Base-by-base conservation (phyloP, 2,888 invertebrate genomes). In the Halocaridina rubra region DNA sequence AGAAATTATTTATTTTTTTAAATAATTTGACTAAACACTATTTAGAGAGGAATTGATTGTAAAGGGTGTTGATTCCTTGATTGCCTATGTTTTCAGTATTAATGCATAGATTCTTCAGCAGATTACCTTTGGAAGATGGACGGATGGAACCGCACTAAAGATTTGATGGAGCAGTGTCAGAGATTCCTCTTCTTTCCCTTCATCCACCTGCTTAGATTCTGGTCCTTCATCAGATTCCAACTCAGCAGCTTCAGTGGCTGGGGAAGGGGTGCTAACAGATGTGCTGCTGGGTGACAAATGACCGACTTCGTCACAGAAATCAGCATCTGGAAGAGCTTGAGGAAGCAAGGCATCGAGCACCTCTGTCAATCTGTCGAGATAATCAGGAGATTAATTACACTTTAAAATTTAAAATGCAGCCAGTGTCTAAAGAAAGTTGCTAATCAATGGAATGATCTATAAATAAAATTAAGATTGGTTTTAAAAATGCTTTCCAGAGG, bases 101-200 rank as follows among this genome's bases (percentile, higher is more conserved):
- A n/a, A n/a, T n/a, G n/a, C n/a, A n/a, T n/a, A n/a, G n/a, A n/a
- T n/a, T n/a, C n/a, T n/a, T n/a, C n/a, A n/a, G 19, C 0, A 64
- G 4, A 22, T 59, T 32, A 84, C 84, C 84, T 84, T 84, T 19
- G 84, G 84, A 39, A 84, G 78, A 77, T 78, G 84, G 59, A 84
- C 77, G 57, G 78, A 78, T 27, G 84, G 84, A 71, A 78, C 78
- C n/a, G 84, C 77, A 29, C 72, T 74, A 53, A 84, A 84, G 8
- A 84, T 74, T 46, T 71, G 71, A 16, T 84, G 84, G n/a, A 84
- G 71, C 5, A 78, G 67, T 16, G 13, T 39, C 4, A 78, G 16
- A 19, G 72, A 19, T 72, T 78, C 84, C 19, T 78, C 78, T 19
- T 74, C 84, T 46, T 39, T 27, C 19, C 22, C 22, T 32, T 39